Base-by-base conservation (phyloP, 2,113 vertebrate genomes). In the Scomber japonicus region DNA sequence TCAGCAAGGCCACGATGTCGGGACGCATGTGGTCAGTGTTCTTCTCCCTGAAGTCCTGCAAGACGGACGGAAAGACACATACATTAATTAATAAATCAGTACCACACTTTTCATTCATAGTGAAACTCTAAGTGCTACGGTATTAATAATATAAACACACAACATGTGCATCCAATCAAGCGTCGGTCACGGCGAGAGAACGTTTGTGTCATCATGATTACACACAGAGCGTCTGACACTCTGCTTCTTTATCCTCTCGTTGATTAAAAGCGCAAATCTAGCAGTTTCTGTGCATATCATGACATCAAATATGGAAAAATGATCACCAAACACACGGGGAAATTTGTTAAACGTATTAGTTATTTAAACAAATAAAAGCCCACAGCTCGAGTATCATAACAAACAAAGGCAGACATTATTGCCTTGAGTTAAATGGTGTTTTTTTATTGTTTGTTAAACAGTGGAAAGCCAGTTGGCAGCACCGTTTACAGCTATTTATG, bases 1-100 rank as follows among this genome's bases (percentile, higher is more conserved):
- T 95, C 77, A 99, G 94, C 62, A 99, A 95, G n/a, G 97, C 97
- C 2, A 99, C 98, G 4, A 99, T 97, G 90, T 99, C 98, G 0
- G 98, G 98, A 0, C 98, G 96, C 98, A 99, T 98, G 88, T 99
- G 98, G 84, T 99, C 98, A 0, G 98, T 99, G 92, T 99, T 99
- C 92, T 99, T 99, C 95, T 99, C 97, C 35, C 98, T 95, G 90
- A 99, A 99, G 94, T 99, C 98, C 98, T 99, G 82, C 40, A 53
- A 6, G 53, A 59, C 21, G 30, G 53, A 59, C 21, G 30, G 2
- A 75, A 4, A 68, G 30, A 80, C 59, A 50, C 30, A 50, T 11
- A 44, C 7, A 40, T 40, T 9, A 40, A 9, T 40, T 40, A 8
- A 40, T 40, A 0, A 7, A 40, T 40, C 9, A 2, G 35, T 9